Percentiles rank a stretch among this genome's conserved stretches.
Evolutionary conservation across 2,888 invertebrate species (phyloP).

Genomic region (Caenorhabditis plicata): DNA sequence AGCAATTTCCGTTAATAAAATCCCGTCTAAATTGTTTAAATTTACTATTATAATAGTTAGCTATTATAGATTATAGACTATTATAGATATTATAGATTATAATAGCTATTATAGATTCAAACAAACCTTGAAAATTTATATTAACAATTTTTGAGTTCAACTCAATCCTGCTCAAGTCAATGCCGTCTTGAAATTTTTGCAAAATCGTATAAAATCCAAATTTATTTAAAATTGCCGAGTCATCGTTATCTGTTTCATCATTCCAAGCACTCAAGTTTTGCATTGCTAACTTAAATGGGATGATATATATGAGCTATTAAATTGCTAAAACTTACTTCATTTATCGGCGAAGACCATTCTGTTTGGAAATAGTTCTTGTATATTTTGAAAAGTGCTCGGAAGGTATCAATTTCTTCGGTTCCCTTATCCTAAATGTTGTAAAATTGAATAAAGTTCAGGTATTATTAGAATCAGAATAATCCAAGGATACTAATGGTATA

Average conservation of each 20-base stretch:
- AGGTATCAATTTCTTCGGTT: not conserved
- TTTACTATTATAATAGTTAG: too few species aligned
- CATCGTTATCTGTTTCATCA: constrained; percentile 32
- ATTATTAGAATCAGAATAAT: too few species aligned
- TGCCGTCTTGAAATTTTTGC: constrained; percentile 22
- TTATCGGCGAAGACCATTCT: constrained; percentile 53
- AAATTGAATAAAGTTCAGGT: too few species aligned
- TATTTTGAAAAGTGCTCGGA: not conserved
- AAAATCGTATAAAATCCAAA: constrained; percentile 43
- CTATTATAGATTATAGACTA: too few species aligned
- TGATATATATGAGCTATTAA: not conserved
- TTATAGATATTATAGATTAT: too few species aligned
- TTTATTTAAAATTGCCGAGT: constrained; percentile 34
- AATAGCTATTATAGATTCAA: too few species aligned
- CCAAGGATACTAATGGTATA: too few species aligned
- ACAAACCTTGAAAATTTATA: constrained; percentile 15
- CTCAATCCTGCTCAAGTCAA: constrained; percentile 30
- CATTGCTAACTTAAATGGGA: constrained; percentile 46
- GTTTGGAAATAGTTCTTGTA: constrained; percentile 24
- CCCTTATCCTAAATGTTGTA: too few species aligned
- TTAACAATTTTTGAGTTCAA: constrained; percentile 37
- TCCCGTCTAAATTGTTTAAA: too few species aligned
- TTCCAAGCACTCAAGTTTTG: constrained; percentile 48
- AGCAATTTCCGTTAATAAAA: too few species aligned
- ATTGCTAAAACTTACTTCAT: constrained; percentile 19